Percentiles rank a stretch among this genome's conserved stretches.
Conservation (phyloP, 2,888 invertebrate genomes). For the Orthosia gracilis region DNA sequence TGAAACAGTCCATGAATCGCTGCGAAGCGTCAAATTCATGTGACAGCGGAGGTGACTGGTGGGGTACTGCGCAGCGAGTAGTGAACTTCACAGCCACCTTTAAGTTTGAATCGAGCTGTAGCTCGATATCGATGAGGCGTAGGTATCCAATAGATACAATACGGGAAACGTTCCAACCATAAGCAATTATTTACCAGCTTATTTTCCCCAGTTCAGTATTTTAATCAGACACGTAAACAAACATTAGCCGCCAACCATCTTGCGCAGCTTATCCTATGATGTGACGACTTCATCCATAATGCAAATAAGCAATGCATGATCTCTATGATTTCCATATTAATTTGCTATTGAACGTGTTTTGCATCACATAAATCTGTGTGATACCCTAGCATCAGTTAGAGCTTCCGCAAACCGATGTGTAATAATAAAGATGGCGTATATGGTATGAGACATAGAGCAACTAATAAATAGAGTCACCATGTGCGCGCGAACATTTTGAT, state of each 20-base stretch:
- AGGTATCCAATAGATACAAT: no score
- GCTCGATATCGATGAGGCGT: not conserved
- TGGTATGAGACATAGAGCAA: not conserved
- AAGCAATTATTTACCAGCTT: not conserved
- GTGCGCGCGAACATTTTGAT: no score
- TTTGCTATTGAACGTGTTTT: constrained; percentile 58
- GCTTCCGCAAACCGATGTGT: constrained; percentile 57
- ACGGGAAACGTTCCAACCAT: not conserved
- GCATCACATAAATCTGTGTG: constrained; percentile 51
- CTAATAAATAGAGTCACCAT: not conserved
- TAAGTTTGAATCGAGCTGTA: no score
- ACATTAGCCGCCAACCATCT: constrained; percentile 26
- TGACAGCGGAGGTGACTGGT: no score
- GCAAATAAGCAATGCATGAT: constrained; percentile 67
- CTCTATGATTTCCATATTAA: constrained; percentile 70
- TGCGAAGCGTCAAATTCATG: no score
- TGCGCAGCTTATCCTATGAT: constrained; percentile 60
- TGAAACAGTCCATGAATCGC: no score
- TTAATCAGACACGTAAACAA: constrained; percentile 30
- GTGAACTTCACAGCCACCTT: not conserved
- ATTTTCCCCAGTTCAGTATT: constrained; percentile 13
- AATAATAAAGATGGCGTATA: constrained; percentile 40
- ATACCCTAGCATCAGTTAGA: constrained; percentile 47
- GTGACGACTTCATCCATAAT: constrained; percentile 75
- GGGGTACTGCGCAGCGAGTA: no score